phyloP scores from a whole-genome alignment of 2,797 vertebrate species.

The Mycteria americana region DNA sequence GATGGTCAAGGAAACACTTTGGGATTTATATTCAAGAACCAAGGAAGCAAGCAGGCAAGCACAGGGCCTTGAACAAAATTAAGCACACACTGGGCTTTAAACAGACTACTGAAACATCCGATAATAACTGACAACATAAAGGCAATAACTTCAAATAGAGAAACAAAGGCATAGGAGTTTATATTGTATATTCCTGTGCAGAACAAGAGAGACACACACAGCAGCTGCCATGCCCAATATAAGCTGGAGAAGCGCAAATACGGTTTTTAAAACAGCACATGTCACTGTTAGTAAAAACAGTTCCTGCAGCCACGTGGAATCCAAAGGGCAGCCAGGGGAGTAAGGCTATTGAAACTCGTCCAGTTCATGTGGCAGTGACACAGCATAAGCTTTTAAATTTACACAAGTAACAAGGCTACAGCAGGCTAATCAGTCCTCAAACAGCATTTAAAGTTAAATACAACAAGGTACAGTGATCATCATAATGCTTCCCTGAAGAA shows the following conservation, averaged over 20 bases:
- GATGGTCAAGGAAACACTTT: not conserved
- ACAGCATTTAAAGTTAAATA: not conserved
- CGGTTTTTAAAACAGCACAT: not conserved
- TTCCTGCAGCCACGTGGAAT: not conserved
- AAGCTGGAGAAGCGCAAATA: not conserved
- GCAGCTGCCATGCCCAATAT: not conserved
- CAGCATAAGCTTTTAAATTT: not conserved
- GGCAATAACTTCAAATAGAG: not conserved
- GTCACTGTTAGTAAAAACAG: not conserved
- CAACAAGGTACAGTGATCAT: not conserved
- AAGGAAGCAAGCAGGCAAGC: not conserved
- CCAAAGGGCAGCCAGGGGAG: not conserved
- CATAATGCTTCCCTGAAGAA: not conserved
- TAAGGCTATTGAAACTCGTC: not conserved
- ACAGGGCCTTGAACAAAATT: not conserved
- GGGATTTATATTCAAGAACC: not conserved
- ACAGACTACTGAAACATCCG: accelerated
- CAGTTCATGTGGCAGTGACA: not conserved
- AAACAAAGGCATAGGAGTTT: not conserved
- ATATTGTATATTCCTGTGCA: not conserved
- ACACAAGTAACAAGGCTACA: not conserved
- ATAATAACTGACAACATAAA: not conserved
- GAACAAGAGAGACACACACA: accelerated
- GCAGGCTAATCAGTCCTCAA: not conserved
- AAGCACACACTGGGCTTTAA: not conserved